These are phyloP conservation scores for Autographa pulchrina DNA, from an alignment of 2,888 invertebrate species.

Conservation along the genomic window DNA sequence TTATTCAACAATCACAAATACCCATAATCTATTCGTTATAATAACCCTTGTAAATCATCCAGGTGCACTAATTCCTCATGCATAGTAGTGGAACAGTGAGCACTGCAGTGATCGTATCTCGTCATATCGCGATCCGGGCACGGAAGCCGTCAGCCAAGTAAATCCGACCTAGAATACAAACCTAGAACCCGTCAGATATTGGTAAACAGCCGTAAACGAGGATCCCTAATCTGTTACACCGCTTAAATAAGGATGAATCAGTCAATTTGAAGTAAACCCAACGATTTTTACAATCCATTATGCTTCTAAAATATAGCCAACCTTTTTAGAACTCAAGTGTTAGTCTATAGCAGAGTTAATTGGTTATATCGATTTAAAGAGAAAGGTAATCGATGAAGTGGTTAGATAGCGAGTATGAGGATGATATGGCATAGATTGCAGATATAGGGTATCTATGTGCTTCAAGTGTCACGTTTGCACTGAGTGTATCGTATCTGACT, in stretches of 20 bases:
- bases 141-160: conserved; percentile 43
- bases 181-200: conserved; percentile 48
- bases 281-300: conserved; percentile 61
- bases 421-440: conserved; percentile 23
- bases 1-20: background rate
- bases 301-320: conserved; percentile 22
- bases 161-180: conserved; percentile 29
- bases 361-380: conserved; percentile 16
- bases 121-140: conserved; percentile 43
- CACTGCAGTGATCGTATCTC: conserved; percentile 40
- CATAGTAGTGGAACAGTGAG: conserved; percentile 18
- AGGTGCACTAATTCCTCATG: conserved; percentile 29
- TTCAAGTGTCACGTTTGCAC: conserved; percentile 18
- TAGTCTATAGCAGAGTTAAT: conserved; percentile 12
- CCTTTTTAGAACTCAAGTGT: background rate
- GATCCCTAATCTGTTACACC: conserved; percentile 51
- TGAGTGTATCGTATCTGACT: background rate
- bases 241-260: conserved; percentile 59
- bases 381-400: conserved; percentile 17
- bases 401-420: conserved; percentile 16
- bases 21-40: conserved; percentile 7
- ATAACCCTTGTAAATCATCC: conserved; percentile 21
- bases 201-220: conserved; percentile 54
- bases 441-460: conserved; percentile 27
- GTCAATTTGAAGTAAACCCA: conserved; percentile 63